Conservation (phyloP, 2,797 vertebrate genomes). For the Ctenosaura bakeri region DNA sequence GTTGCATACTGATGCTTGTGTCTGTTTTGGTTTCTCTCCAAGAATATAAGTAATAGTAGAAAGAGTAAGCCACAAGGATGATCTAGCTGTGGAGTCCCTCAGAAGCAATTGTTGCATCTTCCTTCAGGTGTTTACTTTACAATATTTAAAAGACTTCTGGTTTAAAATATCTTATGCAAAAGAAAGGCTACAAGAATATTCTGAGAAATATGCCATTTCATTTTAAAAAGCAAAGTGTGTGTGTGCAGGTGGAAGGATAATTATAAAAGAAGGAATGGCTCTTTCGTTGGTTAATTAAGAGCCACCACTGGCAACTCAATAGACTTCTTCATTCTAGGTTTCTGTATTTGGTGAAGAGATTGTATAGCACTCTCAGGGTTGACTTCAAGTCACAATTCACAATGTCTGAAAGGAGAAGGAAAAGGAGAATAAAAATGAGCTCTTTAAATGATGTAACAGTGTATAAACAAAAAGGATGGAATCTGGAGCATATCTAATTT, state of each 20-base stretch:
- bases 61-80: constrained; percentile 5
- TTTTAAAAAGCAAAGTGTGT: constrained; percentile 37
- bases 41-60: constrained; percentile 34
- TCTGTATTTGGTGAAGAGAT: constrained; percentile 96
- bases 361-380: constrained; percentile 94
- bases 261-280: background rate
- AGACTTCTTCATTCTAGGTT: constrained; percentile 87
- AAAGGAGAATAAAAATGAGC: constrained; percentile 45
- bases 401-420: constrained; percentile 85
- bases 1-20: background rate
- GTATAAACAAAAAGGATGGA: background rate
- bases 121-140: constrained; percentile 47
- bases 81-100: background rate
- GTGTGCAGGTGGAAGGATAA: constrained; percentile 22
- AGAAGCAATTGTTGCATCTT: constrained; percentile 41
- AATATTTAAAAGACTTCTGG: constrained; percentile 13
- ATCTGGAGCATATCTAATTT: background rate
- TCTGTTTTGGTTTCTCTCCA: constrained; percentile 27
- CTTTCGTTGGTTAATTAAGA: constrained; percentile 39
- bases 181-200: constrained; percentile 56
- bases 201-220: constrained; percentile 42
- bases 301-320: constrained; percentile 12
- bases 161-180: constrained; percentile 53
- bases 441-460: constrained; percentile 4
- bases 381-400: constrained; percentile 98